Evolutionary conservation across 2,888 invertebrate species (phyloP).

Genomic region (Ophion ellenae): DNA sequence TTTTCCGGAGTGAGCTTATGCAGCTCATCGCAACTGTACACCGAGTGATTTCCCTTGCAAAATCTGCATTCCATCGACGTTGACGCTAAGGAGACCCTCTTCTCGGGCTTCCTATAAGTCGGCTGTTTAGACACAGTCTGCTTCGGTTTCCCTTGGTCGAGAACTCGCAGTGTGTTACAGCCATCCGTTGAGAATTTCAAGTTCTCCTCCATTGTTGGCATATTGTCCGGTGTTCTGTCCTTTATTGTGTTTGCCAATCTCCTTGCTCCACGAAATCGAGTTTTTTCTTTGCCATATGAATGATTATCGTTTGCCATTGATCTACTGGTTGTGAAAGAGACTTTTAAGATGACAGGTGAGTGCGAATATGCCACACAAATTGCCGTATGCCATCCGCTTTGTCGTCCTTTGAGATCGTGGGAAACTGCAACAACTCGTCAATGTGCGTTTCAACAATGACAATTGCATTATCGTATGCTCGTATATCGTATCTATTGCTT

Average conservation of each 20-base stretch:
- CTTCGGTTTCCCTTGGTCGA: too few species aligned
- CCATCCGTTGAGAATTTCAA: constrained; percentile 38
- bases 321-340: constrained; percentile 34
- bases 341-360: constrained; percentile 59
- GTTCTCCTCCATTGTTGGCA: constrained; percentile 58
- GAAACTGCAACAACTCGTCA: constrained; percentile 59
- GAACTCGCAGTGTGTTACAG: too few species aligned
- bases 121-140: too few species aligned
- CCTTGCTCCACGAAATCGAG: constrained; percentile 48
- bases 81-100: too few species aligned
- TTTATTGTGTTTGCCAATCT: constrained; percentile 67
- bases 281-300: too few species aligned
- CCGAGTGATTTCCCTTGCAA: too few species aligned
- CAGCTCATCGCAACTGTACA: too few species aligned
- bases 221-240: constrained; percentile 40
- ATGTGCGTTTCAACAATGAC: constrained; percentile 66
- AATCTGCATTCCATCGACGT: too few species aligned
- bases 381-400: constrained; percentile 53
- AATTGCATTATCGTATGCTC: constrained; percentile 65
- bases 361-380: constrained; percentile 57
- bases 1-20: too few species aligned
- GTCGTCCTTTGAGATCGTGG: constrained; percentile 43
- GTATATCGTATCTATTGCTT: too few species aligned
- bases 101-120: too few species aligned
- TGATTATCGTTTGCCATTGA: too few species aligned